Percentiles rank a stretch among this genome's conserved stretches.
Evolutionary conservation across 1,140 invertebrate genomes (phyloP).

Genomic region (Zaprionus ghesquierei): DNA sequence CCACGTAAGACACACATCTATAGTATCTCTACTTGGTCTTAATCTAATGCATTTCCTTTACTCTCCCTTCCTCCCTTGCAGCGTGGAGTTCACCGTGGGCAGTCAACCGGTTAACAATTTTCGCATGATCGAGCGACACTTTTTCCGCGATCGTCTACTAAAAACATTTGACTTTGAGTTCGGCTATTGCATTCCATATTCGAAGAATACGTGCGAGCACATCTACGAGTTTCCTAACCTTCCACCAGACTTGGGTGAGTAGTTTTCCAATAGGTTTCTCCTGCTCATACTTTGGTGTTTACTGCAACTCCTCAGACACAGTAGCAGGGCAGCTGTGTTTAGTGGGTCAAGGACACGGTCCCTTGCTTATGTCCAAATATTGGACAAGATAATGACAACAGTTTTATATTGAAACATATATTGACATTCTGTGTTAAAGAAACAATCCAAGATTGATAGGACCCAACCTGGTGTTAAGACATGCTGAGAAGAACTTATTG

Average conservation of each 20-base stretch:
- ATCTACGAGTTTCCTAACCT: constrained; percentile 99
- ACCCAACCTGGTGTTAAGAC: no score
- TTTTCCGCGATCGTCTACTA: constrained; percentile 95
- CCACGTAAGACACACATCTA: constrained; percentile 87
- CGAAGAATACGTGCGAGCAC: constrained; percentile 98
- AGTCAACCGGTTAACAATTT: constrained; percentile 96
- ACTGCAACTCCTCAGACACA: not conserved
- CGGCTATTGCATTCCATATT: constrained; percentile 99
- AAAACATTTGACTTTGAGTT: constrained; percentile 99
- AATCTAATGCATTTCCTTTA: not conserved
- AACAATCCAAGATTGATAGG: no score
- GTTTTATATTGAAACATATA: no score
- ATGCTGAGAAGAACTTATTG: no score
- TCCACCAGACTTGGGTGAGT: constrained; percentile 92
- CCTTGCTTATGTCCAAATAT: no score
- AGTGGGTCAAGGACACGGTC: not conserved
- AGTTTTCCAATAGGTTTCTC: constrained; percentile 63
- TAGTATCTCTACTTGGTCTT: not conserved
- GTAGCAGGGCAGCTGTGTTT: no score
- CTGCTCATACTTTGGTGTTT: not conserved
- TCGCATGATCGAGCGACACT: constrained; percentile 99
- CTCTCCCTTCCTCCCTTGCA: constrained; percentile 82
- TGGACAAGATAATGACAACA: no score
- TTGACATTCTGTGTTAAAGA: no score
- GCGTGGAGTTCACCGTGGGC: constrained; percentile 98